These are phyloP conservation scores for Danio jaintianensis DNA, from an alignment of 2,797 vertebrate genomes.

Conservation along the genomic window DNA sequence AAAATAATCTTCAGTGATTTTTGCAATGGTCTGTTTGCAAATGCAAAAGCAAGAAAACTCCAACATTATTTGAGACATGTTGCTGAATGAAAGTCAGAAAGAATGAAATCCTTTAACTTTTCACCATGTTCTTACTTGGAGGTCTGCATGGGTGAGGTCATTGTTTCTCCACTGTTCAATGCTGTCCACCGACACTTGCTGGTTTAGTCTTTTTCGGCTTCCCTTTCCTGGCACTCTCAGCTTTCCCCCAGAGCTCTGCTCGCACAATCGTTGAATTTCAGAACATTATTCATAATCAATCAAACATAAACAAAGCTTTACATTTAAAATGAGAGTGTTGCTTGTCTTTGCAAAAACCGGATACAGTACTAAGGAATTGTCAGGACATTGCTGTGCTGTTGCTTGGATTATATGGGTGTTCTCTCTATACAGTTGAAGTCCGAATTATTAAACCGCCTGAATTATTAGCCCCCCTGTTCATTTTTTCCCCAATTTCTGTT, in stretches of 20 bases:
- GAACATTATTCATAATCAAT: neutral
- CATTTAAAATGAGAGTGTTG: neutral
- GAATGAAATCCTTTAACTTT: neutral
- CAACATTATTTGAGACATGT: neutral
- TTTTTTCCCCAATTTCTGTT: too few relatives aligned
- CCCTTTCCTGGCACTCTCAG: slow-evolving; percentile 84
- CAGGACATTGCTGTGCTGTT: neutral
- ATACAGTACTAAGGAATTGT: neutral
- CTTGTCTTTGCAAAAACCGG: neutral
- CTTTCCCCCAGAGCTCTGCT: slow-evolving; percentile 78
- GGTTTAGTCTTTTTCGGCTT: slow-evolving; percentile 88
- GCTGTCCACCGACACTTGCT: slow-evolving; percentile 85
- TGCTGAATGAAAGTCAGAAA: neutral
- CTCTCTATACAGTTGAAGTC: too few relatives aligned
- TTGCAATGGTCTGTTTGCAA: neutral
- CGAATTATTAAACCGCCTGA: too few relatives aligned
- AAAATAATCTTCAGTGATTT: too few relatives aligned
- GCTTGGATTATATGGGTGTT: neutral
- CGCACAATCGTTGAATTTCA: slow-evolving; percentile 30
- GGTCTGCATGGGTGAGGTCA: slow-evolving; percentile 81
- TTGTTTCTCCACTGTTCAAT: slow-evolving; percentile 83
- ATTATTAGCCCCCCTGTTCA: too few relatives aligned
- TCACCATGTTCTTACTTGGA: slow-evolving; percentile 69
- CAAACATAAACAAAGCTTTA: neutral
- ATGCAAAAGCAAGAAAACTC: neutral